These are phyloP conservation scores for Tyrannus savana DNA, from an alignment of 2,113 vertebrate genomes.

Conservation along the genomic window DNA sequence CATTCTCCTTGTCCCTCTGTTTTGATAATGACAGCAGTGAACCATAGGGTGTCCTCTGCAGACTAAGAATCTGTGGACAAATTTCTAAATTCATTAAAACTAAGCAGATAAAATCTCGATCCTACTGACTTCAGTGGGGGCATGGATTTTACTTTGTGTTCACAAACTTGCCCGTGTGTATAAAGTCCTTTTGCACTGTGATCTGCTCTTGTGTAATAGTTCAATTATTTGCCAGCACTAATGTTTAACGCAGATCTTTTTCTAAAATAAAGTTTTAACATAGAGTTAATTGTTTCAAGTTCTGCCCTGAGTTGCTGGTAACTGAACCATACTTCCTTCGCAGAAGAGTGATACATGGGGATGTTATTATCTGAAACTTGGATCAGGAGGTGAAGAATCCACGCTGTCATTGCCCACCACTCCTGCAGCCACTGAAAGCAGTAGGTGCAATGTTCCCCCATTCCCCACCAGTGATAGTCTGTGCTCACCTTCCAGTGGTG, in stretches of 20 bases:
- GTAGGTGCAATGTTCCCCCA: not conserved
- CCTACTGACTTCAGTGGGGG: not conserved
- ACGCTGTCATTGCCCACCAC: not conserved
- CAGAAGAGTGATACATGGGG: not conserved
- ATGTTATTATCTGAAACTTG: not conserved
- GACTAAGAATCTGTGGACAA: not conserved
- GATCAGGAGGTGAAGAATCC: not conserved
- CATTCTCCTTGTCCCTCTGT: not conserved
- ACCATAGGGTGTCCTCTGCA: not conserved
- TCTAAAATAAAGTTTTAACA: not conserved
- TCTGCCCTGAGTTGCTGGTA: not conserved
- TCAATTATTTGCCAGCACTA: slow-evolving; percentile 46
- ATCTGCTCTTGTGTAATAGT: slow-evolving; percentile 35
- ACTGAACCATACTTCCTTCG: not conserved
- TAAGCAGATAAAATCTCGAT: not conserved
- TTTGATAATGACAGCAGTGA: not conserved
- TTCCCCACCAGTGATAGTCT: not conserved
- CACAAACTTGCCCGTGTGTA: not conserved
- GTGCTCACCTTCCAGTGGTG: not conserved
- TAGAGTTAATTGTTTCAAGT: not conserved
- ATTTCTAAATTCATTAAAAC: not conserved
- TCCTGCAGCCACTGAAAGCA: not conserved
- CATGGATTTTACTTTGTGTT: not conserved
- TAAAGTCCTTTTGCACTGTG: not conserved
- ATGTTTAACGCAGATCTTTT: slow-evolving; percentile 45